Conservation (phyloP, 2,888 invertebrate genomes). For the Osedax frankpressi region DNA sequence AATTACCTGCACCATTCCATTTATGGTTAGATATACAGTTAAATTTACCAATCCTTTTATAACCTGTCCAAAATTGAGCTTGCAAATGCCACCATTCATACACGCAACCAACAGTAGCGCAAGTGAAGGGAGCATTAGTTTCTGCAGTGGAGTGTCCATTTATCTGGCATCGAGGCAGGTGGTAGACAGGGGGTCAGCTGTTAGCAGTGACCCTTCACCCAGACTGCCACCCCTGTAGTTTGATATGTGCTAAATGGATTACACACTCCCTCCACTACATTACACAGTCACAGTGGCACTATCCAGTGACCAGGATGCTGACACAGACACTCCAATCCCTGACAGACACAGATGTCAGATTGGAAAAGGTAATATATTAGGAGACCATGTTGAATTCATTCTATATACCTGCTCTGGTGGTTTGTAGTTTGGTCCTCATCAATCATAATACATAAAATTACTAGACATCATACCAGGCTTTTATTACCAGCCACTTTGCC, state of each 20-base stretch:
- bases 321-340: neutral
- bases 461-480: neutral
- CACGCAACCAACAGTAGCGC: neutral
- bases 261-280: neutral
- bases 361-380: neutral
- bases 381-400: slow-evolving; percentile 1
- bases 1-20: neutral
- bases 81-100: neutral
- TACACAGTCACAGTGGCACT: neutral
- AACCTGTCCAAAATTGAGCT: neutral
- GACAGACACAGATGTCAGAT: neutral
- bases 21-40: no score
- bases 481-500: neutral
- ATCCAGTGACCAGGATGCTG: no score
- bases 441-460: neutral
- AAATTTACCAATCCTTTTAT: neutral
- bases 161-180: slow-evolving; percentile 2
- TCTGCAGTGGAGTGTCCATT: slow-evolving; percentile 9
- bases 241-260: slow-evolving; percentile 9
- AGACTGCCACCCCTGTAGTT: slow-evolving; percentile 5
- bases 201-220: slow-evolving; percentile 11
- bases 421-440: neutral
- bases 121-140: neutral
- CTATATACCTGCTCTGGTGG: neutral
- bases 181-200: slow-evolving; percentile 8